A percentile compares a stretch with the other conserved stretches of the same genome.
These are phyloP conservation scores for Phragmatobia fuliginosa DNA, from an alignment of 2,888 invertebrate genomes.

Conservation along the genomic window DNA sequence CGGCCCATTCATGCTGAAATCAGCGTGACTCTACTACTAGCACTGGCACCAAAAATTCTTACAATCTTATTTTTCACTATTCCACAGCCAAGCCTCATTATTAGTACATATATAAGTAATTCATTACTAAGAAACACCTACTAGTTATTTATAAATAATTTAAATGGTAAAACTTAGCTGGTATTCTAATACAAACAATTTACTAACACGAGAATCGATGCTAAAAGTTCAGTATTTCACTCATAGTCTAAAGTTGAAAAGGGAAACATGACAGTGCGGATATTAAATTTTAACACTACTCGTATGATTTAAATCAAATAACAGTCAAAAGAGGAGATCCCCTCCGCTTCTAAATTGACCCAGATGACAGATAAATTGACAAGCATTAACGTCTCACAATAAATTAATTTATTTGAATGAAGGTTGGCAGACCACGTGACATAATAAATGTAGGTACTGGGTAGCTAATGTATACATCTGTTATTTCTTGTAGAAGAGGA, in stretches of 20 bases:
- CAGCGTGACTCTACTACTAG: too few species aligned
- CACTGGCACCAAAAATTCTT: too few species aligned
- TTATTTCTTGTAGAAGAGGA: conserved; percentile 3
- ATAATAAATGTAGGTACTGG: background rate
- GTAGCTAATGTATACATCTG: background rate
- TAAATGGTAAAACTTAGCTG: too few species aligned
- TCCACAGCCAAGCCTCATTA: too few species aligned
- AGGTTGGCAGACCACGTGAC: background rate
- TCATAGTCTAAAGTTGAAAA: too few species aligned
- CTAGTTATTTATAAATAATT: too few species aligned
- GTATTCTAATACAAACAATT: background rate
- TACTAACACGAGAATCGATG: background rate
- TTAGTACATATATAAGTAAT: too few species aligned
- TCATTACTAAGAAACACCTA: too few species aligned
- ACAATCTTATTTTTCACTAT: too few species aligned
- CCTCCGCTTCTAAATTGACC: conserved; percentile 14
- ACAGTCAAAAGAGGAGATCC: conserved; percentile 1
- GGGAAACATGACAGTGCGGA: too few species aligned
- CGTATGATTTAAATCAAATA: conserved; percentile 1
- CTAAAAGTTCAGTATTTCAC: background rate
- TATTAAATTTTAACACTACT: background rate
- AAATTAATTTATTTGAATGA: conserved; percentile 13
- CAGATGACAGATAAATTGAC: conserved; percentile 10
- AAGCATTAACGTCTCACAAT: conserved; percentile 10
- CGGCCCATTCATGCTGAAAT: too few species aligned